Conservation (phyloP, 1,140 invertebrate genomes). For the Daktulosphaira vitifoliae region DNA sequence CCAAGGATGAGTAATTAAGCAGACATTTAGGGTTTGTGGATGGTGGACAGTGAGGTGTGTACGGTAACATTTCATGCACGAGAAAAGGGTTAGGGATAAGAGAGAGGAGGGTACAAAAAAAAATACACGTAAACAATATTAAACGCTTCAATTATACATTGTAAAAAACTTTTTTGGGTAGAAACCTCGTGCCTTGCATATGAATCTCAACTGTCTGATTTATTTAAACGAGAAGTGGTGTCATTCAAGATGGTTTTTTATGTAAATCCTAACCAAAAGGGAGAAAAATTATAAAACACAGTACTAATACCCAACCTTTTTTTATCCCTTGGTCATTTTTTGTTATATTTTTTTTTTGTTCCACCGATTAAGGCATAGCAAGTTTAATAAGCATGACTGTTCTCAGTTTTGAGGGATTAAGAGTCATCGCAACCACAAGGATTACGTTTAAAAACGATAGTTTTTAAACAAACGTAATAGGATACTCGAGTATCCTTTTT, state of each 20-base stretch:
- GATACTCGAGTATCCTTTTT: too few relatives aligned
- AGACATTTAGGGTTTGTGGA: background rate
- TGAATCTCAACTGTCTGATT: conserved; percentile 24
- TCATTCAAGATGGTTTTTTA: conserved; percentile 29
- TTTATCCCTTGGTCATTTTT: background rate
- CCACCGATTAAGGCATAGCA: conserved; percentile 6
- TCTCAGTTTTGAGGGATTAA: conserved; percentile 25
- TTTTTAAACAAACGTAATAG: too few relatives aligned
- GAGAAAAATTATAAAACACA: conserved; percentile 21
- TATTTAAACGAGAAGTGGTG: conserved; percentile 11
- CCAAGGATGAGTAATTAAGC: conserved; percentile 33
- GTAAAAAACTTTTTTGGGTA: conserved; percentile 9
- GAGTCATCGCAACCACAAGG: background rate
- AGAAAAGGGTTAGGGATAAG: conserved; percentile 14
- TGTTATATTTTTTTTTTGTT: conserved; percentile 13
- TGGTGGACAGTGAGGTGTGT: background rate
- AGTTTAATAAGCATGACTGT: background rate
- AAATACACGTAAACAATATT: conserved; percentile 21
- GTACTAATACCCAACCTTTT: background rate
- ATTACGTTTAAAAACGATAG: too few relatives aligned
- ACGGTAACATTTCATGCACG: background rate
- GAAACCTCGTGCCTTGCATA: conserved; percentile 23
- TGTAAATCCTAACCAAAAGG: conserved; percentile 21
- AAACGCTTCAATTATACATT: conserved; percentile 30
- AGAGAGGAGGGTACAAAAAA: background rate